Evolutionary conservation across 2,888 invertebrate genomes (phyloP).

Genomic region (Caenorhabditis sulstoni): DNA sequence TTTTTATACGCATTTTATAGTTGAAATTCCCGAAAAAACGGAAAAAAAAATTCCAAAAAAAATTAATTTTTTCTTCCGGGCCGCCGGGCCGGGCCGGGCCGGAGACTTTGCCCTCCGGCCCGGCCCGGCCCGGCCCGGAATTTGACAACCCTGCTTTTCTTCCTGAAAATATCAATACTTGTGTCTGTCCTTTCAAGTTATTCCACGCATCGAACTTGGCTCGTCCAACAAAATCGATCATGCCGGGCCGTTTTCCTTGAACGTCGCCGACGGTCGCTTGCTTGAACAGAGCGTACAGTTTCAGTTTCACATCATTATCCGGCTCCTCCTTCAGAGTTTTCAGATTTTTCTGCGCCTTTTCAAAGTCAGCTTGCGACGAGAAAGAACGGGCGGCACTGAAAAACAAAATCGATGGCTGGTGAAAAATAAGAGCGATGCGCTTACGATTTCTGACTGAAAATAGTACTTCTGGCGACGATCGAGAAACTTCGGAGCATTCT

Average conservation of each 20-base stretch:
- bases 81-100: no score
- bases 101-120: no score
- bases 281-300: slow-evolving; percentile 84
- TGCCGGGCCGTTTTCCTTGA: slow-evolving; percentile 83
- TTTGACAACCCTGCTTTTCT: no score
- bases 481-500: slow-evolving; percentile 52
- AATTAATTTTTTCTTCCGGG: no score
- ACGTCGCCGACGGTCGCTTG: slow-evolving; percentile 82
- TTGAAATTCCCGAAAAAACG: no score
- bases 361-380: slow-evolving; percentile 64
- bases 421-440: not conserved
- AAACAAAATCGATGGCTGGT: not conserved
- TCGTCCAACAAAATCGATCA: slow-evolving; percentile 84
- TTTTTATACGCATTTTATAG: no score
- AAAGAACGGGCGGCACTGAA: slow-evolving; percentile 42
- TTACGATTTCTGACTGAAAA: slow-evolving; percentile 34
- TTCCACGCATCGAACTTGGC: slow-evolving; percentile 84
- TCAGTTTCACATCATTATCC: slow-evolving; percentile 83
- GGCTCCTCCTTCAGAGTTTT: slow-evolving; percentile 81
- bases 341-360: slow-evolving; percentile 73
- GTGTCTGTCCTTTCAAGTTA: slow-evolving; percentile 82
- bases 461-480: slow-evolving; percentile 20
- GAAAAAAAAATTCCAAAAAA: no score
- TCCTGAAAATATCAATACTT: slow-evolving; percentile 79
- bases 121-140: no score